These are phyloP conservation scores for Sphenodon punctatus DNA, from an alignment of 2,797 vertebrate genomes.

Conservation along the genomic window DNA sequence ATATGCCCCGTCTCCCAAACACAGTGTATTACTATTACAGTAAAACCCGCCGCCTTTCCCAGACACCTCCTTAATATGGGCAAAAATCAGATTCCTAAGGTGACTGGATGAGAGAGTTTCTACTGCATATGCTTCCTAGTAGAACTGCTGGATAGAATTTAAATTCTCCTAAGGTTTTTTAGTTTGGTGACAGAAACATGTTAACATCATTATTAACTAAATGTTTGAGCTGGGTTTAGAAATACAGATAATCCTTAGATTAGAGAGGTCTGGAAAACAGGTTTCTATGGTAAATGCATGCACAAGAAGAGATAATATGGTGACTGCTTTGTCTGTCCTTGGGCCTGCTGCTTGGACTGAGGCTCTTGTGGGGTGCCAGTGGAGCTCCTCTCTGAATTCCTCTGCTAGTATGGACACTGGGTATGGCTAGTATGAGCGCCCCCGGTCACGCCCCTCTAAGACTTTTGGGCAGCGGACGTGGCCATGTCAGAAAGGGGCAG, in stretches of 20 bases:
- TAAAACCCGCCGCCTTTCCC: no score
- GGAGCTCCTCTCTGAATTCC: constrained; percentile 41
- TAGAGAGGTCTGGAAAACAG: constrained; percentile 49
- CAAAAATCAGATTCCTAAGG: no score
- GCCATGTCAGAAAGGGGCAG: no score
- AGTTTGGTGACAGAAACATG: neutral
- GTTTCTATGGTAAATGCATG: constrained; percentile 37
- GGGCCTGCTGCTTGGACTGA: neutral
- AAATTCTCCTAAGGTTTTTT: neutral
- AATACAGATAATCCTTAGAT: constrained; percentile 42
- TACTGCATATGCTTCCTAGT: no score
- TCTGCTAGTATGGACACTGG: no score
- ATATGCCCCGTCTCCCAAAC: no score
- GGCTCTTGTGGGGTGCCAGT: neutral
- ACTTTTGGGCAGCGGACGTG: no score
- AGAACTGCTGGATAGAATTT: neutral
- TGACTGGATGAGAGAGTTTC: no score
- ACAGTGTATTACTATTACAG: no score
- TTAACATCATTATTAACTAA: neutral
- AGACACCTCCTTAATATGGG: no score
- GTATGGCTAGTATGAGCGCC: no score
- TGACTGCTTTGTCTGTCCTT: neutral
- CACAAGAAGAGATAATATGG: neutral
- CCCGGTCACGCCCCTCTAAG: no score
- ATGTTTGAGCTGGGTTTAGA: neutral